Base-by-base conservation (phyloP, 2,113 vertebrate genomes). In the Martes martes region DNA sequence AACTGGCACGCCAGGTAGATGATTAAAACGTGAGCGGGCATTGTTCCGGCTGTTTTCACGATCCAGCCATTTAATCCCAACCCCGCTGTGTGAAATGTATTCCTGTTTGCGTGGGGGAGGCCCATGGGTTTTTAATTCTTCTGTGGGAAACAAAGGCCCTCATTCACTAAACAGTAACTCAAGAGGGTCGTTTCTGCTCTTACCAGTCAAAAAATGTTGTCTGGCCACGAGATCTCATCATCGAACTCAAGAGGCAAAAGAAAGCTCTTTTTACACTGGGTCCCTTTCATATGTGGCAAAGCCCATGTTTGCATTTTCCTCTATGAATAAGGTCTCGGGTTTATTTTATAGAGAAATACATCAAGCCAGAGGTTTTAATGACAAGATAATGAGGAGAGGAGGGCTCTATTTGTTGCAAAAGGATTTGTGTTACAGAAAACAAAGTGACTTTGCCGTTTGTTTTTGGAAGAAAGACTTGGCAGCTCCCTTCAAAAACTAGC, bases 201-300 rank as follows among this genome's bases (percentile, higher is more conserved):
- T 95, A 91, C 93, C 94, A 97, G 98, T 98, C 97, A 98, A 97
- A 98, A 98, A 94, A 94, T 97, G 98, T 98, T 98, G 98, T 95
- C 95, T 98, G 98, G 89, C 96, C 93, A 97, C 59, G 76, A 97
- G 97, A 98, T 98, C 97, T 96, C 96, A 96, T 98, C 97, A 95
- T 93, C 59, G 88, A 97, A 96, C 96, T 96, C 97, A 81, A 89
- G 97, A 97, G 97, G 95, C 65, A 95, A 57, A 96, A 96, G 96
- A 87, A 80, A 82, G 81, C 33, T 88, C 87, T 16, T 71, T 96
- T 95, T 73, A 97, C 86, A 93, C 18, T 88, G 61, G 28, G 57
- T 95, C 57, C 9, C 89, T 98, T 93, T 98, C 78, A 94, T 61
- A 84, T 61, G 18, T 57, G 67, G 79, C 21, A 47, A 94, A 97